Conservation (phyloP, 2,888 invertebrate species). For the Thalpophila matura region DNA sequence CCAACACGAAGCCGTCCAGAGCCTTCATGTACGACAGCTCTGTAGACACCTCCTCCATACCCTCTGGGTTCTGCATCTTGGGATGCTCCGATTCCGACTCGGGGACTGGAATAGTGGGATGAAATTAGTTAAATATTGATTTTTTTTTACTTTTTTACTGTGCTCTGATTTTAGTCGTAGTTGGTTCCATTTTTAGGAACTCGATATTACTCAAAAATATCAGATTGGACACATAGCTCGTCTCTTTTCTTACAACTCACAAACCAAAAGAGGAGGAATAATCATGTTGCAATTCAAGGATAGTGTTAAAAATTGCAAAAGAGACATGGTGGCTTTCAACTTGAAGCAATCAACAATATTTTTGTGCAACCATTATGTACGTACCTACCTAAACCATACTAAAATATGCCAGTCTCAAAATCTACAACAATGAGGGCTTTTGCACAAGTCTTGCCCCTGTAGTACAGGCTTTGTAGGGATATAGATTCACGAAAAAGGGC, state of each 20-base stretch:
- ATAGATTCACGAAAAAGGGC: too few relatives aligned
- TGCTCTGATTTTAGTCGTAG: not conserved
- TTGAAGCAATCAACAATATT: not conserved
- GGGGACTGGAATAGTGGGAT: constrained; percentile 78
- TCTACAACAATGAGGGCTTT: not conserved
- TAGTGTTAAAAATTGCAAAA: not conserved
- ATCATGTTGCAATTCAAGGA: not conserved
- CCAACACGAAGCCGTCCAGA: constrained; percentile 97
- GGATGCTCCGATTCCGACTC: constrained; percentile 74
- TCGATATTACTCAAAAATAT: too few relatives aligned
- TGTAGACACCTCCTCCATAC: constrained; percentile 83
- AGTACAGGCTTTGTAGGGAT: too few relatives aligned
- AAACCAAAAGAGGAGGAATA: too few relatives aligned
- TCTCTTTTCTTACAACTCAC: too few relatives aligned
- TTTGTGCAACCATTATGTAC: not conserved
- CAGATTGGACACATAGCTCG: too few relatives aligned
- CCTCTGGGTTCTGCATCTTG: constrained; percentile 79
- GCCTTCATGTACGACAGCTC: constrained; percentile 94
- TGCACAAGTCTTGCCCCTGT: not conserved
- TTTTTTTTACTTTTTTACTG: not conserved
- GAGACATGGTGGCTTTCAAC: not conserved
- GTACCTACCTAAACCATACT: not conserved
- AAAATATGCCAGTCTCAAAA: not conserved
- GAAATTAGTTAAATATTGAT: constrained; percentile 1
- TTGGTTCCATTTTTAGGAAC: too few relatives aligned